Evolutionary conservation across 2,888 invertebrate species (phyloP), one percentile per base, ranked within the genome.

Genomic region (Eumacrocentrus americanus): DNA sequence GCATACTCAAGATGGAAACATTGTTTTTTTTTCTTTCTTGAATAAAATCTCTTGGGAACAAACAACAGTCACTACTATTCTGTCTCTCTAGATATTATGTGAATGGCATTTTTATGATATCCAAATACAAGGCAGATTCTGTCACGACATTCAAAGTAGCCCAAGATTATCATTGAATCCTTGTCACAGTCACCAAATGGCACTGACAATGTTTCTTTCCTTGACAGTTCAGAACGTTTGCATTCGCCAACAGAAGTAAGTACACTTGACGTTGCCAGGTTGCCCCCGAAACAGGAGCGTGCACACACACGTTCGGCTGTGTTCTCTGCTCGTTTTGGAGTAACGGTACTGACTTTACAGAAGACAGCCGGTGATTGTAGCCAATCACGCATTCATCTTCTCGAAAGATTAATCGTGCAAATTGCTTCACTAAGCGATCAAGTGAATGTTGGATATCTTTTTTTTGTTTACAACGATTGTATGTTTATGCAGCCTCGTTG

Each of bases 401-500:
- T 16, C 1, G 29, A 5, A 14, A 12, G 3, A 23, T 37, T 14
- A n/a, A 12, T 12, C 22, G 7, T 22, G 35, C 22, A 20, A 11
- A 6, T 34, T n/a, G n/a, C 25, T 23, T 23, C 5, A 40, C 7
- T 35, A 46, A 46, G n/a, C 16, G 40, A 34, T 23, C 14, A 23
- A 47, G 47, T 35, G 18, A 46, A 16, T 46, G 18, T 14, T 35
- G 4, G 44, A 11, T 22, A 11, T 29, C 37, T 9, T 7, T 22
- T 48, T 38, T 57, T 50, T 50, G 48, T 57, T 54, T 44, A 54
- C 54, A 54, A 42, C 20, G 44, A 37, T 60, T 57, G 66, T 65
- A 67, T 71, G 70, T 74, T 74, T 73, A 75, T 71, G 71, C 70
- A 69, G 54, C 65, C 63, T 60, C 66, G 68, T 74, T 74, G 73